Evolutionary conservation across 2,888 invertebrate genomes (phyloP).

Genomic region (Morinoia aosen): DNA sequence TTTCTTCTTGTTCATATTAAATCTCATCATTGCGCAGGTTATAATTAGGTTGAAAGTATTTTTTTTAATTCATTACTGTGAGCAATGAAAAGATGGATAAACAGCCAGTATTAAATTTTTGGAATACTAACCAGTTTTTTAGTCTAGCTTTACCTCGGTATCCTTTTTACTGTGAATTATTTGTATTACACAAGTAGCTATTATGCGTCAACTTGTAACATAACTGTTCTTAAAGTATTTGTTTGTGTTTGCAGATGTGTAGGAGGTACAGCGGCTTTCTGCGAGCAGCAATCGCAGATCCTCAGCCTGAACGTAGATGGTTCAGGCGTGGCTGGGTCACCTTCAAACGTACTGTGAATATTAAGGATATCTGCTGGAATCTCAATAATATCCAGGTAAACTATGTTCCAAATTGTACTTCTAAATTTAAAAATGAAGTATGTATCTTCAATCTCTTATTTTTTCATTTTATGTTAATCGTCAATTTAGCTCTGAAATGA

Average conservation of each 20-base stretch:
- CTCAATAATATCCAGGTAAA: constrained; percentile 91
- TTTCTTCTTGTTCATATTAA: too few species aligned
- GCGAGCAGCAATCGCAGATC: constrained; percentile 96
- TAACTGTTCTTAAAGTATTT: background rate
- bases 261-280: constrained; percentile 93
- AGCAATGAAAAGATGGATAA: too few species aligned
- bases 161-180: too few species aligned
- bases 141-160: too few species aligned
- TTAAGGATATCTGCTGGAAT: constrained; percentile 99
- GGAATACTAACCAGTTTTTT: too few species aligned
- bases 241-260: constrained; percentile 78
- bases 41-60: too few species aligned
- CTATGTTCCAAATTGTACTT: constrained; percentile 46
- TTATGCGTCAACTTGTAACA: background rate
- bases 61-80: too few species aligned
- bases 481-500: too few species aligned
- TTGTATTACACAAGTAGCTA: background rate
- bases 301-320: constrained; percentile 95
- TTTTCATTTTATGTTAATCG: background rate
- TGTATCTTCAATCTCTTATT: background rate
- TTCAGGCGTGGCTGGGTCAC: constrained; percentile 98
- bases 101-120: too few species aligned
- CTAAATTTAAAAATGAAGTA: background rate
- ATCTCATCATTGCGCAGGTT: too few species aligned
- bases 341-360: constrained; percentile 95